Evolutionary conservation across 1,140 invertebrate genomes (phyloP).

Genomic region (Lasioglossum albipes): DNA sequence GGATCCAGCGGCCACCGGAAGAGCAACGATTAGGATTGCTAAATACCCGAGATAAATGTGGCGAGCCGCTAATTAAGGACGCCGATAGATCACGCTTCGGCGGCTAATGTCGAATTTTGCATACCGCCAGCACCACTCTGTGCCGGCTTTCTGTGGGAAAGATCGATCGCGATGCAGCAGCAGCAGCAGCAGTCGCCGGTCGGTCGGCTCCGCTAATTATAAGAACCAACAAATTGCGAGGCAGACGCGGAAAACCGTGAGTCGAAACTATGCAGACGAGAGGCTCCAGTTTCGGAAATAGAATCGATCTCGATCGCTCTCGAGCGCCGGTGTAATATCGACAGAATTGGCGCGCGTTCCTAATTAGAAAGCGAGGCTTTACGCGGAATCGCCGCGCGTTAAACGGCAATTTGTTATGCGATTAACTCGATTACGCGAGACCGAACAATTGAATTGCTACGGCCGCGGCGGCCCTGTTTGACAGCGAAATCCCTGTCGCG

Average conservation of each 20-base stretch:
- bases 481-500: not conserved
- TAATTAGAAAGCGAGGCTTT: not conserved
- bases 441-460: not conserved
- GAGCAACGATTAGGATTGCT: conserved; percentile 39
- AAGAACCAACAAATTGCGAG: conserved; percentile 3
- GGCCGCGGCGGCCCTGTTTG: not conserved
- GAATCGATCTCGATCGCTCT: not conserved
- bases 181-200: too few relatives aligned
- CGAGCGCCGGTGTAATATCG: not conserved
- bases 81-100: conserved; percentile 42
- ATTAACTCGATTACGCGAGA: not conserved
- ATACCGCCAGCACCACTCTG: conserved; percentile 7
- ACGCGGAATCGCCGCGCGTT: not conserved
- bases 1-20: conserved; percentile 20
- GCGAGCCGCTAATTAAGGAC: conserved; percentile 36
- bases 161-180: conserved; percentile 5
- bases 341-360: not conserved
- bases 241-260: not conserved
- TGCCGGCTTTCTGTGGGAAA: conserved; percentile 27
- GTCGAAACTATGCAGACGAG: not conserved
- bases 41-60: conserved; percentile 28
- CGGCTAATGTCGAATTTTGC: conserved; percentile 51
- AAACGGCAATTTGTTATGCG: conserved; percentile 6
- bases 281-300: not conserved
- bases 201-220: conserved; percentile 20